phyloP scores from a whole-genome alignment of 2,888 invertebrate species.

The Oasisia sp. region DNA sequence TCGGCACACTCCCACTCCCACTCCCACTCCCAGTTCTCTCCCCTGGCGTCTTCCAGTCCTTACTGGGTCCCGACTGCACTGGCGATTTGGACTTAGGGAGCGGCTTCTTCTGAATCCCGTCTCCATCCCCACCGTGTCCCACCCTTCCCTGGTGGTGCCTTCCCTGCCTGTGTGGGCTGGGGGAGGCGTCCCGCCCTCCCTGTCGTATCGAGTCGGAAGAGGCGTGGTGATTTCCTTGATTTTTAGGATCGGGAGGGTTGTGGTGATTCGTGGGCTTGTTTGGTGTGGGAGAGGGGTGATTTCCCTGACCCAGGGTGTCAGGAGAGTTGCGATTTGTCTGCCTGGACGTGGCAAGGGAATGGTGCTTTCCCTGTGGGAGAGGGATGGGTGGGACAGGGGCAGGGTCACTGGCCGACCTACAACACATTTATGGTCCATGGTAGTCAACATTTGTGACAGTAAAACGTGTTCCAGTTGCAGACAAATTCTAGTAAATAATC shows the following conservation, averaged over 20 bases:
- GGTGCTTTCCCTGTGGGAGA: background rate
- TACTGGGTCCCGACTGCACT: background rate
- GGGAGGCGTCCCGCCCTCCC: background rate
- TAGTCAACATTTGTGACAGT: no score
- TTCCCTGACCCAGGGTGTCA: background rate
- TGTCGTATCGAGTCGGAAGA: background rate
- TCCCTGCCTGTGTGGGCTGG: background rate
- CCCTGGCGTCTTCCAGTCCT: background rate
- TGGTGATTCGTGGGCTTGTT: background rate
- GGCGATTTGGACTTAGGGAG: background rate
- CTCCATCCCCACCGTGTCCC: background rate
- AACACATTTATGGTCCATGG: background rate
- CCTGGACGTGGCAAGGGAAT: background rate
- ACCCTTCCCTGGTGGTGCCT: background rate
- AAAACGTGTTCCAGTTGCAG: no score
- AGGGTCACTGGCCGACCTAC: background rate
- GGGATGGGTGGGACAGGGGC: background rate
- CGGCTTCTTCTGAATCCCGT: background rate
- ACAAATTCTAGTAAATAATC: no score
- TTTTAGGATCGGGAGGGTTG: no score
- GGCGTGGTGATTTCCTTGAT: background rate
- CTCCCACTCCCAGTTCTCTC: background rate
- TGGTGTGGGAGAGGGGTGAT: background rate
- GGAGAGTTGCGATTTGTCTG: no score
- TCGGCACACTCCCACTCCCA: background rate